Evolutionary conservation across 2,888 invertebrate genomes (phyloP).

Genomic region (Phasia obesa): DNA sequence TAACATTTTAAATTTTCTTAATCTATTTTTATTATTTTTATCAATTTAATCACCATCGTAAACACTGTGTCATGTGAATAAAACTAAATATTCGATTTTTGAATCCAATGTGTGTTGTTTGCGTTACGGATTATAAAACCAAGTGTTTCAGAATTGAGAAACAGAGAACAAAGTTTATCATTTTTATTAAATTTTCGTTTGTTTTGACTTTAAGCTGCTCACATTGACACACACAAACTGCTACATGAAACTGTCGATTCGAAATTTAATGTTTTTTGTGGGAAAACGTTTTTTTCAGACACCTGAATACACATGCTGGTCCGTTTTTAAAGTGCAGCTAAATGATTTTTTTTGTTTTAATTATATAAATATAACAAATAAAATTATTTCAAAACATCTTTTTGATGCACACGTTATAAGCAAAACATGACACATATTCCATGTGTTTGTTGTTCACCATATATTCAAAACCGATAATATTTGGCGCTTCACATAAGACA

Average conservation of each 20-base stretch:
- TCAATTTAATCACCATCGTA: neutral
- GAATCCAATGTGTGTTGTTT: conserved; percentile 41
- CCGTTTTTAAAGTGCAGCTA: neutral
- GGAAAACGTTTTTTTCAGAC: conserved; percentile 39
- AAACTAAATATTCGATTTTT: conserved; percentile 41
- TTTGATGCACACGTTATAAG: neutral
- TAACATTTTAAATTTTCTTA: neutral
- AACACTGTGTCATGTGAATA: neutral
- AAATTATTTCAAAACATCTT: neutral
- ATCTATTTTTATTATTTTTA: no score
- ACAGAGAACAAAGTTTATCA: neutral
- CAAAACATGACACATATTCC: no score
- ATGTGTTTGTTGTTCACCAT: no score
- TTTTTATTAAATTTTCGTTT: neutral
- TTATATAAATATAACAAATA: neutral
- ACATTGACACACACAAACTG: neutral
- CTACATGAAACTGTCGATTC: neutral
- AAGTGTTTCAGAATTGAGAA: conserved; percentile 31
- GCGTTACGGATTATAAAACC: conserved; percentile 52
- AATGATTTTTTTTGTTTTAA: conserved; percentile 11
- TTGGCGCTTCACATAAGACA: no score
- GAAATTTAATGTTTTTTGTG: conserved; percentile 24
- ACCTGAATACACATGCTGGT: conserved; percentile 59
- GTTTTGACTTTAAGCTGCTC: no score
- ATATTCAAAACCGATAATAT: no score